These are phyloP conservation scores for Athrips mouffetella DNA, from an alignment of 2,888 invertebrate species.

Conservation along the genomic window DNA sequence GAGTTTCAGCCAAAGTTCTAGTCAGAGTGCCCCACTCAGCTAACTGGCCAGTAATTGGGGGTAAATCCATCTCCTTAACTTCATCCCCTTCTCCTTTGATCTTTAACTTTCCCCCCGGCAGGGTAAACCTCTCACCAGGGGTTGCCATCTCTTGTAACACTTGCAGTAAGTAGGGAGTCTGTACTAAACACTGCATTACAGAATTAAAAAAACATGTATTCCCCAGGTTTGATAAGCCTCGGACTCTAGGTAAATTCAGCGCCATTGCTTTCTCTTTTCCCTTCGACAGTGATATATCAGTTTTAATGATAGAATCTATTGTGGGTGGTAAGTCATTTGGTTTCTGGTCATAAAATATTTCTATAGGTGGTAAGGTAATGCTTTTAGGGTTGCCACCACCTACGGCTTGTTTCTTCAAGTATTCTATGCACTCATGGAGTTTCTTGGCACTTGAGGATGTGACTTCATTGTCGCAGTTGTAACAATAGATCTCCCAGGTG, in stretches of 20 bases:
- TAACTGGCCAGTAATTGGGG: slow-evolving; percentile 81
- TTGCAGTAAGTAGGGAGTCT: slow-evolving; percentile 87
- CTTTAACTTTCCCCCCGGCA: slow-evolving; percentile 85
- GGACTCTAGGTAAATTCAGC: slow-evolving; percentile 74
- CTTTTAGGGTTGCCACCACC: slow-evolving; percentile 42
- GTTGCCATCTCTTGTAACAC: slow-evolving; percentile 83
- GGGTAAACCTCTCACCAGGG: slow-evolving; percentile 82
- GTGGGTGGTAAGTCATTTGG: slow-evolving; percentile 44
- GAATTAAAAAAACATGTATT: slow-evolving; percentile 99
- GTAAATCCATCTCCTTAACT: slow-evolving; percentile 75
- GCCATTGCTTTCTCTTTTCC: slow-evolving; percentile 55
- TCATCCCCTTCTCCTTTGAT: slow-evolving; percentile 58
- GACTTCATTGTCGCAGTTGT: slow-evolving; percentile 85
- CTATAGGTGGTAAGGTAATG: slow-evolving; percentile 31
- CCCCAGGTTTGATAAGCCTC: slow-evolving; percentile 93
- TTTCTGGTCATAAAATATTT: slow-evolving; percentile 34
- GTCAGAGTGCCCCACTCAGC: slow-evolving; percentile 84
- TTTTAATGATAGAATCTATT: slow-evolving; percentile 38
- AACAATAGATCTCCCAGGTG: slow-evolving; percentile 87
- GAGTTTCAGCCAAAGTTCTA: slow-evolving; percentile 81
- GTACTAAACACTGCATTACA: slow-evolving; percentile 94
- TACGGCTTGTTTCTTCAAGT: slow-evolving; percentile 79
- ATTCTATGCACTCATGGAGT: slow-evolving; percentile 85
- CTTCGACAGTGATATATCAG: slow-evolving; percentile 38
- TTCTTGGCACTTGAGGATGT: slow-evolving; percentile 80